Conservation (phyloP, 1,140 invertebrate genomes). For the Hyles euphorbiae region DNA sequence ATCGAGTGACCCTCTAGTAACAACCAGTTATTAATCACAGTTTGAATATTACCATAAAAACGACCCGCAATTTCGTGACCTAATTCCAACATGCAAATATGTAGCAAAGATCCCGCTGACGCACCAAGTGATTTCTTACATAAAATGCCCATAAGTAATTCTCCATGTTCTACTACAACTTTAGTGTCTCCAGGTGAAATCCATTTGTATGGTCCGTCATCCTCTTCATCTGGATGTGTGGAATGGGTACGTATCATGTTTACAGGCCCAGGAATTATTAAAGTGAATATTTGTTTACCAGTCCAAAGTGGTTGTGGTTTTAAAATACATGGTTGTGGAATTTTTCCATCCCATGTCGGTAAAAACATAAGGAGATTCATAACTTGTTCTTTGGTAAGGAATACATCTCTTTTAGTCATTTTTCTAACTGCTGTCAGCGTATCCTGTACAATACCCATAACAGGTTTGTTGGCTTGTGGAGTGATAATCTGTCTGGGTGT, state of each 20-base stretch:
- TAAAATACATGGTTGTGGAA: constrained; percentile 98
- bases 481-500: constrained; percentile 99
- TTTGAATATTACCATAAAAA: constrained; percentile 99
- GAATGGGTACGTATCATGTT: constrained; percentile 99
- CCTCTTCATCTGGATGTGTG: constrained; percentile 99
- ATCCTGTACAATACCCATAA: constrained; percentile 99
- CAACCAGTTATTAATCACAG: constrained; percentile 99
- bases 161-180: constrained; percentile 98
- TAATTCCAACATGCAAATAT: constrained; percentile 98
- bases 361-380: constrained; percentile 99
- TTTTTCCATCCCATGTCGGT: constrained; percentile 99
- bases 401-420: constrained; percentile 99
- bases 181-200: constrained; percentile 99
- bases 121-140: constrained; percentile 99
- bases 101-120: constrained; percentile 96
- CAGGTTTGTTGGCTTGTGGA: constrained; percentile 97
- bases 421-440: constrained; percentile 98
- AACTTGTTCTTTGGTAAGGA: constrained; percentile 97
- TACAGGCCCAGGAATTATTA: constrained; percentile 99
- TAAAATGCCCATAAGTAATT: constrained; percentile 97
- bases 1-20: constrained; percentile 98
- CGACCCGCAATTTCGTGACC: constrained; percentile 97
- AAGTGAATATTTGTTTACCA: constrained; percentile 97
- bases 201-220: constrained; percentile 99
- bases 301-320: constrained; percentile 99